Conservation (phyloP, 2,888 invertebrate genomes). For the Heliconius cydno region DNA sequence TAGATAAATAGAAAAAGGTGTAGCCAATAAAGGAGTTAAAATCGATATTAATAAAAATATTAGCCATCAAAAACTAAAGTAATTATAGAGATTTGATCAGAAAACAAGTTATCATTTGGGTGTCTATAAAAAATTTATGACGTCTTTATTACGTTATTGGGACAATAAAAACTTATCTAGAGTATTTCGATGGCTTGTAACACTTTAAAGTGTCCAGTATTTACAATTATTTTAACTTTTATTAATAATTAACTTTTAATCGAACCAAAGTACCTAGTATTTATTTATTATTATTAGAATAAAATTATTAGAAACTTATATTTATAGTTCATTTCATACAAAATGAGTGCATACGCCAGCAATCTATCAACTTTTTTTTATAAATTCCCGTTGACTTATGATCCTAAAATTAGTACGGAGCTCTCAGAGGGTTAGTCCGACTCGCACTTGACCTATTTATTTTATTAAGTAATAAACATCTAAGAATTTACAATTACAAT, state of each 20-base stretch:
- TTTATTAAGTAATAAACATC: no score
- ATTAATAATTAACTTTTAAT: background rate
- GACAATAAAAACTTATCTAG: background rate
- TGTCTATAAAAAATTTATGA: background rate
- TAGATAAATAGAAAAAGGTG: background rate
- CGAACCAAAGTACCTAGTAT: background rate
- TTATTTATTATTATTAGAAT: no score
- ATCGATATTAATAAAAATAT: background rate
- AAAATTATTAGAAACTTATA: no score
- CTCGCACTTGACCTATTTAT: no score
- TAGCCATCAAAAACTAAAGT: background rate
- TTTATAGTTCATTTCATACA: no score
- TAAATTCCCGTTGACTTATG: no score
- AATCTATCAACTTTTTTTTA: no score
- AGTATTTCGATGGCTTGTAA: background rate
- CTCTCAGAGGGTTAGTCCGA: no score
- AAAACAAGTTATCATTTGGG: background rate
- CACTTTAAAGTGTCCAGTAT: background rate
- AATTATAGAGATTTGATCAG: background rate
- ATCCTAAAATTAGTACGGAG: no score
- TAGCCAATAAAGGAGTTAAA: background rate
- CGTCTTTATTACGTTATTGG: background rate
- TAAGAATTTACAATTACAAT: no score
- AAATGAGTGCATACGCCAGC: no score
- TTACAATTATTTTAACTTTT: background rate